A percentile compares a stretch with the other conserved stretches of the same genome.
These are phyloP conservation scores for Hydrozoanthus gracilis DNA, from an alignment of 92 coral and sea anemone species.

Conservation along the genomic window DNA sequence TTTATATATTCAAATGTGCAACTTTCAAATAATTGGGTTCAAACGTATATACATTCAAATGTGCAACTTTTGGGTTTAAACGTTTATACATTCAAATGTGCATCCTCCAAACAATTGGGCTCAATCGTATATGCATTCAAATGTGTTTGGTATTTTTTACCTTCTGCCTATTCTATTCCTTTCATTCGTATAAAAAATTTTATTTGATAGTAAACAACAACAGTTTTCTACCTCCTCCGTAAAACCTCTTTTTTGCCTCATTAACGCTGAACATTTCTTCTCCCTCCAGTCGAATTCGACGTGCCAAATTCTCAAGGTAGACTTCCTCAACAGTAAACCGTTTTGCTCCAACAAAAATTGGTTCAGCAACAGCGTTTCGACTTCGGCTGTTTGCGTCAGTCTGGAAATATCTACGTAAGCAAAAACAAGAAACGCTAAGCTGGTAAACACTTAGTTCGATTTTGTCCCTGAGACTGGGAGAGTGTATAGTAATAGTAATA, in stretches of 20 bases:
- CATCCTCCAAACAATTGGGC: no score
- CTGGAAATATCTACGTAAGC: conserved; percentile 8
- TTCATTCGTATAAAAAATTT: no score
- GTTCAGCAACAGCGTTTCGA: not conserved
- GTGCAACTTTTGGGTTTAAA: no score
- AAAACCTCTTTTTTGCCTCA: not conserved
- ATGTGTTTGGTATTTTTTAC: no score
- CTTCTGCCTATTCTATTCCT: no score
- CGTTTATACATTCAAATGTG: no score
- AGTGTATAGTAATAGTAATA: not conserved
- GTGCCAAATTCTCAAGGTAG: conserved; percentile 4
- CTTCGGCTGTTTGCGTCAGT: not conserved
- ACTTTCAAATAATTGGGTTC: no score
- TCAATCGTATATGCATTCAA: no score
- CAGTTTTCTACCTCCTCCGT: not conserved
- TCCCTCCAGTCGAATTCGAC: not conserved
- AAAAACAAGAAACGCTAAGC: not conserved
- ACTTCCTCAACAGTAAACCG: not conserved
- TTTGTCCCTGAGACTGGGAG: not conserved
- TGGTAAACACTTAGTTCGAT: not conserved
- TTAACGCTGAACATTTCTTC: not conserved
- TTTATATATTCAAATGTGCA: no score
- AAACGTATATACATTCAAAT: no score
- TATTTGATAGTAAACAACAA: not conserved
- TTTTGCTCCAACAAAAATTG: conserved; percentile 43